Evolutionary conservation across 2,797 vertebrate genomes (phyloP).

Genomic region (Myotis myotis): DNA sequence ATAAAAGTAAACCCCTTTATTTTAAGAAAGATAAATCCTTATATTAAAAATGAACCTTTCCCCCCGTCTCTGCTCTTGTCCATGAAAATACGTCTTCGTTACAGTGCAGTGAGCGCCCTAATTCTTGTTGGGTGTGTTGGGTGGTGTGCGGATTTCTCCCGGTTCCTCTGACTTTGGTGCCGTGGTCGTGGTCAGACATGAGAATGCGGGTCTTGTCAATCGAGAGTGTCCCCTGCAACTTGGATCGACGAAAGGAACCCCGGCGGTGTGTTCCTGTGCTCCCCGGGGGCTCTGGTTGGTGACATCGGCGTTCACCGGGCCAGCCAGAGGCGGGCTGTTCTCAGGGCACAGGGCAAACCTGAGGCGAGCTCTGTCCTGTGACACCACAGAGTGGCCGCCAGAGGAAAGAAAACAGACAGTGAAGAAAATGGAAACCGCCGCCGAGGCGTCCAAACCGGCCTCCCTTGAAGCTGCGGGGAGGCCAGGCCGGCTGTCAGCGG

Average conservation of each 20-base stretch:
- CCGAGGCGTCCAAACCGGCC: background rate
- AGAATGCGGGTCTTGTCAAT: background rate
- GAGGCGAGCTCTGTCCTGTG: background rate
- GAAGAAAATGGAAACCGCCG: background rate
- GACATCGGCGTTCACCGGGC: background rate
- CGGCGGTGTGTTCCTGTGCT: background rate
- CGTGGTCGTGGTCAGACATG: background rate
- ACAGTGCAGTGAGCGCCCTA: background rate
- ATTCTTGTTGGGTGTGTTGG: background rate
- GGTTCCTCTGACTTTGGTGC: background rate
- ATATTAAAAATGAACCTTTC: background rate
- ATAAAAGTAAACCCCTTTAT: background rate
- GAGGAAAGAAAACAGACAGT: background rate
- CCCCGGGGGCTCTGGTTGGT: background rate
- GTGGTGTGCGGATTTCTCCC: background rate
- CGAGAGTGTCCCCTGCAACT: slow-evolving; percentile 13
- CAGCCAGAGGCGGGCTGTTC: background rate
- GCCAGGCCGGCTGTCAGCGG: background rate
- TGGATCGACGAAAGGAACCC: background rate
- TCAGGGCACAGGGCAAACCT: background rate
- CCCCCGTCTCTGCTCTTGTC: background rate
- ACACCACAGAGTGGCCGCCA: background rate
- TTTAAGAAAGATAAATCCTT: background rate
- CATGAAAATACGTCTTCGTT: slow-evolving; percentile 29
- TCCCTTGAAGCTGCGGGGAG: background rate